Evolutionary conservation across 2,888 invertebrate genomes (phyloP).

Genomic region (Dicranocentrus wangi): DNA sequence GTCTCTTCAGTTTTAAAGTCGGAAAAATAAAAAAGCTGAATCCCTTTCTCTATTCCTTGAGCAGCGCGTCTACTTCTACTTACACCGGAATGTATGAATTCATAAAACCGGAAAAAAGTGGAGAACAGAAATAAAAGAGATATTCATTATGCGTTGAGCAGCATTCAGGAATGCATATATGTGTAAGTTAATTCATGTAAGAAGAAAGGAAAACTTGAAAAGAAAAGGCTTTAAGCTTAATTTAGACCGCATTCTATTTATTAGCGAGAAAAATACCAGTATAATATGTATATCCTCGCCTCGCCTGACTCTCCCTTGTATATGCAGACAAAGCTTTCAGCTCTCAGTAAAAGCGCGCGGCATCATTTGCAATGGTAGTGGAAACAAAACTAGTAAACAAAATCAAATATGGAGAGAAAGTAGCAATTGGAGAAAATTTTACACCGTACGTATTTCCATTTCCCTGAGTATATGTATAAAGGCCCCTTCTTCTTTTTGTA

Average conservation of each 20-base stretch:
- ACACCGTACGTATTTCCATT: not conserved
- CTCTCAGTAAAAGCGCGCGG: not conserved
- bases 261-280: constrained; percentile 1
- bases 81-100: constrained; percentile 33
- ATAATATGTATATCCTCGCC: not conserved
- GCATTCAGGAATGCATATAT: not conserved
- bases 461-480: not conserved
- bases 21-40: constrained; percentile 35
- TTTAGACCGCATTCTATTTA: constrained; percentile 32
- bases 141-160: constrained; percentile 35
- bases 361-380: not conserved
- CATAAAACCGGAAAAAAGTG: constrained; percentile 44
- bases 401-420: constrained; percentile 17
- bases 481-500: too few relatives aligned
- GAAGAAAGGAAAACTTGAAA: constrained; percentile 17
- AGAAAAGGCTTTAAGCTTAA: constrained; percentile 47
- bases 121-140: constrained; percentile 26
- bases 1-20: constrained; percentile 2
- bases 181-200: constrained; percentile 13
- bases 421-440: constrained; percentile 21
- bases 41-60: constrained; percentile 6
- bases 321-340: constrained; percentile 3
- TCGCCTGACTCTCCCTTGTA: too few relatives aligned
- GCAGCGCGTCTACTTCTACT: too few relatives aligned
- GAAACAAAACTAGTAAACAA: constrained; percentile 23